phyloP scores from a whole-genome alignment of 1,140 invertebrate species.

The Drosophila pseudoobscura region DNA sequence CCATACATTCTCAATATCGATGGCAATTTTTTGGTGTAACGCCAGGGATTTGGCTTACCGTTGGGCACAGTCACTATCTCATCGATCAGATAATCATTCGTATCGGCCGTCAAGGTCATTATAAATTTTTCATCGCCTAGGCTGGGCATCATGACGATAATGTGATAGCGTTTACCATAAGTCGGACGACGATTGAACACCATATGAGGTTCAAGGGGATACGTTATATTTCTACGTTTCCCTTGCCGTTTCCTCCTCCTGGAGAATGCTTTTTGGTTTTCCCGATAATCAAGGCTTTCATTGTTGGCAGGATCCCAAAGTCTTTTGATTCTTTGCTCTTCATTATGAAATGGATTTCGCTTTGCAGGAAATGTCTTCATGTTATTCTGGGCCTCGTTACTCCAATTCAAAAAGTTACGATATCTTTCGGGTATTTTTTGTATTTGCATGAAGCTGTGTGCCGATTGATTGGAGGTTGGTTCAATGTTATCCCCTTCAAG shows the following conservation, averaged over 20 bases:
- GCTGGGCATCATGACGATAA: slow-evolving; percentile 15
- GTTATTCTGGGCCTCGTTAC: not conserved
- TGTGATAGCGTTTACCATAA: not conserved
- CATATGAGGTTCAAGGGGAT: slow-evolving; percentile 2
- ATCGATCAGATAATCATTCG: slow-evolving; percentile 30
- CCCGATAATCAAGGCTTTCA: not conserved
- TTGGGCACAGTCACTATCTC: not conserved
- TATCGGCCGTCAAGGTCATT: slow-evolving; percentile 31
- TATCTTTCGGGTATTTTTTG: not conserved
- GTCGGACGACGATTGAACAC: not conserved
- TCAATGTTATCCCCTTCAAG: too few species aligned
- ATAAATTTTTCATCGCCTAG: slow-evolving; percentile 11
- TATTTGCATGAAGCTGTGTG: not conserved
- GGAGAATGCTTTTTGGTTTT: not conserved
- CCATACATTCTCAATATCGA: not conserved
- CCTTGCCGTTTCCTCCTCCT: not conserved
- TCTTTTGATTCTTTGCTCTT: not conserved
- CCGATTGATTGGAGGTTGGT: too few species aligned
- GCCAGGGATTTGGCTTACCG: not conserved
- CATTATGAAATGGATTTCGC: too few species aligned
- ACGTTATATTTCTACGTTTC: too few species aligned
- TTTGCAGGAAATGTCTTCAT: not conserved
- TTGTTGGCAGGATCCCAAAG: slow-evolving; percentile 11
- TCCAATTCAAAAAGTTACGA: not conserved
- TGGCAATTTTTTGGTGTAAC: not conserved